phyloP scores from a whole-genome alignment of 2,888 invertebrate species.

The Euzophera pinguis region DNA sequence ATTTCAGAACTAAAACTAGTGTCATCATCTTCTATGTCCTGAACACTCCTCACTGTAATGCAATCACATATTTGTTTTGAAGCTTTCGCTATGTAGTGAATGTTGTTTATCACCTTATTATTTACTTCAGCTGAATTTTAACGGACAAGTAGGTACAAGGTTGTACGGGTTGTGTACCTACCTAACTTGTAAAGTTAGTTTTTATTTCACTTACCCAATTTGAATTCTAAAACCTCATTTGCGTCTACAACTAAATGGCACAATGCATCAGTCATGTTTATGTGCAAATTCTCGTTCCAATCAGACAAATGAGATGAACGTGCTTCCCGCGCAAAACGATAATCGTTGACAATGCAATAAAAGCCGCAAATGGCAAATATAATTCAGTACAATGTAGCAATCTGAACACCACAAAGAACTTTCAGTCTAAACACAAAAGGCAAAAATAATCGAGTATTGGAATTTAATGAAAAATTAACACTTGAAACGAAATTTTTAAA shows the following conservation, averaged over 20 bases:
- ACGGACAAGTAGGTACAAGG: too few species aligned
- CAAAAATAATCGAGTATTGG: too few species aligned
- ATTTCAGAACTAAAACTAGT: slow-evolving; percentile 88
- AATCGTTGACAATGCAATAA: background rate
- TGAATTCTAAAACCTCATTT: slow-evolving; percentile 78
- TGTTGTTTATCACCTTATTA: too few species aligned
- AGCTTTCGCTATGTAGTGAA: too few species aligned
- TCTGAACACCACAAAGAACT: background rate
- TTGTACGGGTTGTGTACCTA: too few species aligned
- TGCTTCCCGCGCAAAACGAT: slow-evolving; percentile 41
- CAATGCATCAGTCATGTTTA: slow-evolving; percentile 68
- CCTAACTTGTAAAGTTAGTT: too few species aligned
- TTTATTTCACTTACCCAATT: slow-evolving; percentile 58
- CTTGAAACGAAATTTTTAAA: too few species aligned
- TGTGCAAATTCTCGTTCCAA: slow-evolving; percentile 27
- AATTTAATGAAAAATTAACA: too few species aligned
- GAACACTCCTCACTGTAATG: slow-evolving; percentile 76
- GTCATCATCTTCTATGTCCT: slow-evolving; percentile 84
- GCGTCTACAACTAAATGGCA: slow-evolving; percentile 77
- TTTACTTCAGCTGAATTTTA: too few species aligned
- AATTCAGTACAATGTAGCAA: background rate
- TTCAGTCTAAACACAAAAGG: too few species aligned
- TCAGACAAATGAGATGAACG: slow-evolving; percentile 17
- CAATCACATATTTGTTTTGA: background rate
- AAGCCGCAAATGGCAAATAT: background rate